Conservation (phyloP, 2,113 vertebrate species). For the Apus apus region DNA sequence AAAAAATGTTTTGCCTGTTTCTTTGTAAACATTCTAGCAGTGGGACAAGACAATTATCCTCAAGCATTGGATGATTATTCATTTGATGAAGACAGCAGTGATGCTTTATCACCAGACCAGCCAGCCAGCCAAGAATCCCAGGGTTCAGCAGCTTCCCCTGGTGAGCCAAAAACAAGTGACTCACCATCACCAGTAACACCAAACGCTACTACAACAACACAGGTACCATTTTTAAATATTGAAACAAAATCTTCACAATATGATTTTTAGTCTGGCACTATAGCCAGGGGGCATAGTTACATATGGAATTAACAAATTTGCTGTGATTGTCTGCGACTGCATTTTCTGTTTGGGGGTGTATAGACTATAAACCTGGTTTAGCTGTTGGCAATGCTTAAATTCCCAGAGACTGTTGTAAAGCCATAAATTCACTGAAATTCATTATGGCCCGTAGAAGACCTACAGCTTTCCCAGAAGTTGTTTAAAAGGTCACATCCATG, state of each 20-base stretch:
- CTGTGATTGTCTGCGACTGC: neutral
- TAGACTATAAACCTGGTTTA: neutral
- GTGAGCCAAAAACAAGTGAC: slow-evolving; percentile 82
- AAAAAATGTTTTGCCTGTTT: neutral
- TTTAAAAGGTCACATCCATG: neutral
- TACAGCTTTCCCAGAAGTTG: slow-evolving; percentile 11
- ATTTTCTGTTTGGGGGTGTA: neutral
- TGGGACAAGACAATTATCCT: slow-evolving; percentile 89
- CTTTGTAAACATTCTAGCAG: slow-evolving; percentile 63
- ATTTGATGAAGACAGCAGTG: slow-evolving; percentile 94
- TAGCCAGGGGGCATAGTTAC: neutral
- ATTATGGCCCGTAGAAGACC: neutral
- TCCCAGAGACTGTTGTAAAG: neutral
- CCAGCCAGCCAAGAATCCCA: slow-evolving; percentile 96
- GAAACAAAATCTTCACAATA: neutral
- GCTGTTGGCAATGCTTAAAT: neutral
- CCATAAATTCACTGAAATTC: neutral
- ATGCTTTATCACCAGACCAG: slow-evolving; percentile 94
- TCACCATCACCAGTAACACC: slow-evolving; percentile 77
- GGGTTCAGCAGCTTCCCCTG: slow-evolving; percentile 87
- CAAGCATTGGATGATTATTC: slow-evolving; percentile 86
- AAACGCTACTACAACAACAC: slow-evolving; percentile 64
- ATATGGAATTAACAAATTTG: neutral
- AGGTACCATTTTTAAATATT: slow-evolving; percentile 67
- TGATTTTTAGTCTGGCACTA: neutral